Conservation (phyloP, 2,888 invertebrate genomes). For the Orchesella flavescens region DNA sequence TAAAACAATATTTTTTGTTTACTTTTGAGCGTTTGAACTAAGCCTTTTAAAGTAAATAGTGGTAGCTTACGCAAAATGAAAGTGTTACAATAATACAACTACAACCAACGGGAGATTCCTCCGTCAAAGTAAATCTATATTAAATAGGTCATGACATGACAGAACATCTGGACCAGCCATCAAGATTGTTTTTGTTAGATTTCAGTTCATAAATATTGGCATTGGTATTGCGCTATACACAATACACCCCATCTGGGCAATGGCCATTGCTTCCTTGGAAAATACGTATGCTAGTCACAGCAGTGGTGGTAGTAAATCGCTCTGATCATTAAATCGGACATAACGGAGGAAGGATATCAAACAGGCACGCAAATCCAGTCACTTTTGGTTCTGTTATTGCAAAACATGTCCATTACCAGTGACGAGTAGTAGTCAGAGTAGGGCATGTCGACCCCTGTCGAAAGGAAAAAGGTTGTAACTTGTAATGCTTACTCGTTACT, state of each 20-base stretch:
- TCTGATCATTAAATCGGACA: not conserved
- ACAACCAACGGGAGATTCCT: not conserved
- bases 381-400: not conserved
- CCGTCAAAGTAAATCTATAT: not conserved
- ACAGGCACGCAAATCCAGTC: not conserved
- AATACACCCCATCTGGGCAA: not conserved
- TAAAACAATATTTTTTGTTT: too few species aligned
- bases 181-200: not conserved
- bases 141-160: constrained; percentile 9
- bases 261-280: not conserved
- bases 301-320: not conserved
- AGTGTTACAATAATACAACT: too few species aligned
- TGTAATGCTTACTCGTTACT: too few species aligned
- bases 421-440: not conserved
- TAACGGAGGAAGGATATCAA: not conserved
- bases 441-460: too few species aligned
- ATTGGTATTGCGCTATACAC: not conserved
- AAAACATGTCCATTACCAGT: not conserved
- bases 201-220: not conserved
- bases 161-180: constrained; percentile 12
- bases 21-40: too few species aligned
- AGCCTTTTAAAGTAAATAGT: not conserved
- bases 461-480: too few species aligned
- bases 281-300: too few species aligned
- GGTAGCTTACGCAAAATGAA: not conserved